Percentiles rank a stretch among this genome's conserved stretches.
Evolutionary conservation across 2,113 vertebrate genomes (phyloP).

Genomic region (Xiphorhynchus elegans): DNA sequence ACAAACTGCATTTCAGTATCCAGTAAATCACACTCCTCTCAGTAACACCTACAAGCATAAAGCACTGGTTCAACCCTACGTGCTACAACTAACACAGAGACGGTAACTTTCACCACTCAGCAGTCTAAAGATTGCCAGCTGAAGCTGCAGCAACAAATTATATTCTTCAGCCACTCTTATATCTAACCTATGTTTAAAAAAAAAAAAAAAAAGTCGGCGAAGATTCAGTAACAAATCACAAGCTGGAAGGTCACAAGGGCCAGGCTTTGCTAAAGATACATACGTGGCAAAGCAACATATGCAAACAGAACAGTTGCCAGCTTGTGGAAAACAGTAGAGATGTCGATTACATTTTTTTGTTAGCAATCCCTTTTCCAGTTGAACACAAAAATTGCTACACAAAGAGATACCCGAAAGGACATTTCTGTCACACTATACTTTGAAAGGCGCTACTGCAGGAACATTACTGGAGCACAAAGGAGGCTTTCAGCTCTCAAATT

Average conservation of each 20-base stretch:
- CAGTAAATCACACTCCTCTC: not conserved
- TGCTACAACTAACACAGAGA: not conserved
- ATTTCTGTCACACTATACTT: not conserved
- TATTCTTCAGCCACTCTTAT: not conserved
- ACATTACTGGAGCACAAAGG: not conserved
- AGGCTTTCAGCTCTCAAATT: not conserved
- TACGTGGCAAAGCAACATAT: not conserved
- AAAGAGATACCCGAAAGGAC: not conserved
- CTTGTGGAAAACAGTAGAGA: not conserved
- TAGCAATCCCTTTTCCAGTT: not conserved
- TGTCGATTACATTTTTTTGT: accelerated
- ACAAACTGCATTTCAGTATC: not conserved
- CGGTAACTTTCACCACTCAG: not conserved
- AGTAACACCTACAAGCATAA: not conserved
- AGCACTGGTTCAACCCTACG: not conserved
- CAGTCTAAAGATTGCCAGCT: not conserved
- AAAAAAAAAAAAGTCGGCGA: not conserved
- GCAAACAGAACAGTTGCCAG: not conserved
- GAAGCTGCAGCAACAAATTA: not conserved
- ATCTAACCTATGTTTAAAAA: not conserved
- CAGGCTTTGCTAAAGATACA: not conserved
- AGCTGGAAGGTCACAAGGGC: not conserved
- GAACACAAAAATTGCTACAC: not conserved
- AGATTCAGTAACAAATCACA: not conserved
- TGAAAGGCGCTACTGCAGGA: not conserved